phyloP scores from a whole-genome alignment of 1,140 invertebrate genomes.

The Dendrolimus punctatus region DNA sequence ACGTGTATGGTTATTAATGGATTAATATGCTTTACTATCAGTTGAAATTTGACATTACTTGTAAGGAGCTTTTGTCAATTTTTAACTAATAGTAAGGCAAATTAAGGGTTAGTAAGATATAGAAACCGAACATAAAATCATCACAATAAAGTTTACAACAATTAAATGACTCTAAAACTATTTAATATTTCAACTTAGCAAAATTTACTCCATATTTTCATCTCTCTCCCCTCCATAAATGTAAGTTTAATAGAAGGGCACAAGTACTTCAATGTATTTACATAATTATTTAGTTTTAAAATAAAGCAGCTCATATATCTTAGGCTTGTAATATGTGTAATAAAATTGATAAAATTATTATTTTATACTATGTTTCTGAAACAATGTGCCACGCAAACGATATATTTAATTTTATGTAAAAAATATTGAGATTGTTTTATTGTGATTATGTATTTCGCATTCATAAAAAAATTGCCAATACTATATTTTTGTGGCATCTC shows the following conservation, averaged over 20 bases:
- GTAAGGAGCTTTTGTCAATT: too few species aligned
- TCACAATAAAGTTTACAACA: too few species aligned
- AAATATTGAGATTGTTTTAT: constrained; percentile 29
- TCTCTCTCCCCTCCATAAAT: too few species aligned
- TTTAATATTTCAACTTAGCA: too few species aligned
- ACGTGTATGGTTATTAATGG: too few species aligned
- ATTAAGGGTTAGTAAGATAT: too few species aligned
- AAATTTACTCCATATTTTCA: too few species aligned
- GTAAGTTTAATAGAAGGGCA: constrained; percentile 28
- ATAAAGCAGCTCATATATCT: constrained; percentile 27
- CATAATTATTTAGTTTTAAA: constrained; percentile 21
- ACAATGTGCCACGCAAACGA: constrained; percentile 38
- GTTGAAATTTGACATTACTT: too few species aligned
- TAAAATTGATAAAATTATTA: background rate
- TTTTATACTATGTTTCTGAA: constrained; percentile 26
- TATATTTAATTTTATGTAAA: constrained; percentile 16
- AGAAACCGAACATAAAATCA: too few species aligned
- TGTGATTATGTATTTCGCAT: constrained; percentile 13
- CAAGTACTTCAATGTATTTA: constrained; percentile 48
- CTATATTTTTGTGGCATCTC: constrained; percentile 28
- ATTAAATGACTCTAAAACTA: too few species aligned
- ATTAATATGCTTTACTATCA: too few species aligned
- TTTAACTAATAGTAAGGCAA: too few species aligned
- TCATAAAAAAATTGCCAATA: constrained; percentile 21
- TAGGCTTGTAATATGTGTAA: background rate